Base-by-base conservation (phyloP, 2,888 invertebrate species). In the Clivina fossor region DNA sequence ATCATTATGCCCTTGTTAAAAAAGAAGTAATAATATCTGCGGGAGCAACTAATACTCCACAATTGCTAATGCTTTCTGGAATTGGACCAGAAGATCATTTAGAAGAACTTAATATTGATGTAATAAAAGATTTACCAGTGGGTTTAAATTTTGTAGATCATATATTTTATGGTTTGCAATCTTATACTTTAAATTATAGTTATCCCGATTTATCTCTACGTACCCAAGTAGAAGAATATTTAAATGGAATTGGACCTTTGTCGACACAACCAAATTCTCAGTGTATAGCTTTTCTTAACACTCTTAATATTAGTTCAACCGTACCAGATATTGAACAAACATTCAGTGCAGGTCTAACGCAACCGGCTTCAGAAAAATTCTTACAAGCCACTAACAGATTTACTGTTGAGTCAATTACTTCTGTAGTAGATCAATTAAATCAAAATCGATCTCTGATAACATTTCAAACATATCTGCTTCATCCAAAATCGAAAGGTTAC, bases 391-490 rank as follows among this genome's bases (percentile, higher is more conserved):
- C 65, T 55, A 63, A 60, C 60, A 59, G 60, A 7, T 65, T 64
- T 50, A 62, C 62, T 4, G 56, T 66, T 20, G 66, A 67, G 60
- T 65, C 64, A 1, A 65, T 62, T 50, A 33, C 64, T 16, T n/a
- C 13, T 13, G 22, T 57, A 28, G 19, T 30, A n/a, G 18, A 28
- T 20, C 50, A 32, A 28, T 15, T 16, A 16, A 24, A 7, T 40
- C 40, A 53, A 53, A n/a, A n/a, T n/a, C n/a, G n/a, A n/a, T n/a
- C n/a, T n/a, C n/a, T n/a, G n/a, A 28, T 26, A n/a, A 64, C 73
- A 1, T 69, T 78, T 28, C 60, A 78, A 11, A 77, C 80, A 3
- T 76, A 80, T 71, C 64, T 82, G 7, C 64, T 86, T 64, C 78
- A 78, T 43, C 77, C 82, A 0, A 72, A 74, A 49, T 77, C 78